Conservation (phyloP, 53 echinoderm and acorn worm species). For the Paracentrotus lividus region DNA sequence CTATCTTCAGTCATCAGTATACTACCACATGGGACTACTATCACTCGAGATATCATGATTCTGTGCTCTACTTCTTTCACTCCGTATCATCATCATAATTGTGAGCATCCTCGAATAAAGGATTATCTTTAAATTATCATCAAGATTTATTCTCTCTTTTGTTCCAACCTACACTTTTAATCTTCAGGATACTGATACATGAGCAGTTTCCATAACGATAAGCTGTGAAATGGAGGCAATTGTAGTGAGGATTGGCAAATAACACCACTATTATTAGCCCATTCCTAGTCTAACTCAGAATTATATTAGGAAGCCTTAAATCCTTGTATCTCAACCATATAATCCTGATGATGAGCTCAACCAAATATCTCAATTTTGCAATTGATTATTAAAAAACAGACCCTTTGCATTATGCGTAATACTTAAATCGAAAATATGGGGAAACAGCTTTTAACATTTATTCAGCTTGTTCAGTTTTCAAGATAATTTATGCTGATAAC, state of each 20-base stretch:
- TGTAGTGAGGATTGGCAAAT: not conserved
- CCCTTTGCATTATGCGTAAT: not conserved
- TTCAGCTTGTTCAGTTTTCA: too few relatives aligned
- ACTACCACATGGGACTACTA: not conserved
- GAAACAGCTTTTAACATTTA: not conserved
- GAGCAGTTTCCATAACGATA: conserved; percentile 42
- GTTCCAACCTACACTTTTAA: conserved; percentile 9
- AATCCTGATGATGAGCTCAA: not conserved
- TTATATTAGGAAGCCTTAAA: not conserved
- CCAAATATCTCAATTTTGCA: not conserved
- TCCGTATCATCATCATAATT: conserved; percentile 51
- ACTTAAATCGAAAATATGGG: not conserved
- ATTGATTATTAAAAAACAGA: not conserved
- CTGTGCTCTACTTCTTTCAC: conserved; percentile 39
- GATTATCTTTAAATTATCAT: not conserved
- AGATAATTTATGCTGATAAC: too few relatives aligned
- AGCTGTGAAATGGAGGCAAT: conserved; percentile 9
- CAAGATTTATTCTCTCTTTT: not conserved
- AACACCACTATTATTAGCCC: not conserved
- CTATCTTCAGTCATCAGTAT: conserved; percentile 26
- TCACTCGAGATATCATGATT: conserved; percentile 32
- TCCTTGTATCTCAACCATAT: not conserved
- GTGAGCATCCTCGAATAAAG: conserved; percentile 50
- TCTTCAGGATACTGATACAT: conserved; percentile 49
- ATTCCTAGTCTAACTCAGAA: not conserved